Percentiles rank a stretch among this genome's conserved stretches.
Conservation (phyloP, 2,113 vertebrate genomes). For the Australoheros scitulus region DNA sequence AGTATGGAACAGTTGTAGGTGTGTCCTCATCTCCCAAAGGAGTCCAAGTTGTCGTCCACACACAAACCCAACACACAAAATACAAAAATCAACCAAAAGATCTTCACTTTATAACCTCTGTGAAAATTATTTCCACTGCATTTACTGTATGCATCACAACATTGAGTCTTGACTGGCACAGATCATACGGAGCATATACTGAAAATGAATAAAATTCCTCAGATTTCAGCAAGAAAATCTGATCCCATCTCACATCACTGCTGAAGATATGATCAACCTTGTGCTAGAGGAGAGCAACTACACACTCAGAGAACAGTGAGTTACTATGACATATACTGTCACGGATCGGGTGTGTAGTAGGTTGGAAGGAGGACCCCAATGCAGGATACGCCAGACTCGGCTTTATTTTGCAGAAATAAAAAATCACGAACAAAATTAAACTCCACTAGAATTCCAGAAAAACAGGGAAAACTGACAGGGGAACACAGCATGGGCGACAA, state of each 20-base stretch:
- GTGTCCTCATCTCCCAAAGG: too few species aligned
- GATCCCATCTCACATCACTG: background rate
- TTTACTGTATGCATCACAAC: background rate
- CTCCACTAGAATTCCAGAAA: too few species aligned
- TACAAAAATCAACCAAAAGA: rapidly evolving
- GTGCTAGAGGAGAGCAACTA: background rate
- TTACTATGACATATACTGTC: background rate
- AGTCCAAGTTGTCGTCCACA: background rate
- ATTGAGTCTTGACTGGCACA: background rate
- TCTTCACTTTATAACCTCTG: background rate
- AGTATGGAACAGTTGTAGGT: background rate
- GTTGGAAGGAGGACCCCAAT: too few species aligned
- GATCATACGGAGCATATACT: background rate
- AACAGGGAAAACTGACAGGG: too few species aligned
- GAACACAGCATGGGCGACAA: too few species aligned
- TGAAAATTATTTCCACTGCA: background rate
- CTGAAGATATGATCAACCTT: background rate
- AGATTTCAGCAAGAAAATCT: background rate
- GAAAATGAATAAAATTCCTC: background rate
- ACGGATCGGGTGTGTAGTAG: too few species aligned
- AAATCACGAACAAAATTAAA: too few species aligned
- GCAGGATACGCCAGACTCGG: too few species aligned
- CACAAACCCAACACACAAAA: background rate
- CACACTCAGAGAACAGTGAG: background rate
- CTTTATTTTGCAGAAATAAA: too few species aligned